These are phyloP conservation scores for Isoperla grammatica DNA, from an alignment of 2,888 invertebrate genomes.

Conservation along the genomic window DNA sequence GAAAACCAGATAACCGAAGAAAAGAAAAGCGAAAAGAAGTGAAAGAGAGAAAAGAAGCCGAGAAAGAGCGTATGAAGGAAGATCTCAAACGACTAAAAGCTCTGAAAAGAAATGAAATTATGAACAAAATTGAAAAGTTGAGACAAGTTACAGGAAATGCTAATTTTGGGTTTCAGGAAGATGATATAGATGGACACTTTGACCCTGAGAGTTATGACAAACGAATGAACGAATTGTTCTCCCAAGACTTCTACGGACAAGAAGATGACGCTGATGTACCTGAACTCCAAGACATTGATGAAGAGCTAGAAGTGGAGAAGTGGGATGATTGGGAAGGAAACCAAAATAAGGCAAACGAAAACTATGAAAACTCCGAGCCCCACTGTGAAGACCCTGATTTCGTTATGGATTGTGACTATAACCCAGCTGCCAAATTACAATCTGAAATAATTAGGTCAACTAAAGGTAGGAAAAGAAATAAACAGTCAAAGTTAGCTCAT, in stretches of 20 bases:
- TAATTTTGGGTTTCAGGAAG: conserved; percentile 49
- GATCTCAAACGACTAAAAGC: conserved; percentile 85
- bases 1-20: conserved; percentile 73
- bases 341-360: conserved; percentile 33
- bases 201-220: conserved; percentile 84
- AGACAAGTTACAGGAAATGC: conserved; percentile 82
- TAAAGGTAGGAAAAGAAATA: conserved; percentile 43
- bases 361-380: conserved; percentile 39
- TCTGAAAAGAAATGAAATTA: conserved; percentile 82
- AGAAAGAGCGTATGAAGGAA: conserved; percentile 74
- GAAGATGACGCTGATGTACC: conserved; percentile 71
- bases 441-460: conserved; percentile 52
- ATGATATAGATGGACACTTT: conserved; percentile 85
- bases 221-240: conserved; percentile 80
- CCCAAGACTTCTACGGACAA: conserved; percentile 78
- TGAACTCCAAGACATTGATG: conserved; percentile 74
- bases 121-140: conserved; percentile 79
- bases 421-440: conserved; percentile 52
- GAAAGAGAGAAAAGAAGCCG: conserved; percentile 66
- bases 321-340: conserved; percentile 60
- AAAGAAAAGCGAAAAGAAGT: conserved; percentile 70
- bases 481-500: conserved; percentile 70
- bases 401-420: conserved; percentile 88
- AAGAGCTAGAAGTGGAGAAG: conserved; percentile 62
- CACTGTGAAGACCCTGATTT: conserved; percentile 80